These are phyloP conservation scores for Arrhopalites spinosus DNA, from an alignment of 2,888 invertebrate species.

Conservation along the genomic window DNA sequence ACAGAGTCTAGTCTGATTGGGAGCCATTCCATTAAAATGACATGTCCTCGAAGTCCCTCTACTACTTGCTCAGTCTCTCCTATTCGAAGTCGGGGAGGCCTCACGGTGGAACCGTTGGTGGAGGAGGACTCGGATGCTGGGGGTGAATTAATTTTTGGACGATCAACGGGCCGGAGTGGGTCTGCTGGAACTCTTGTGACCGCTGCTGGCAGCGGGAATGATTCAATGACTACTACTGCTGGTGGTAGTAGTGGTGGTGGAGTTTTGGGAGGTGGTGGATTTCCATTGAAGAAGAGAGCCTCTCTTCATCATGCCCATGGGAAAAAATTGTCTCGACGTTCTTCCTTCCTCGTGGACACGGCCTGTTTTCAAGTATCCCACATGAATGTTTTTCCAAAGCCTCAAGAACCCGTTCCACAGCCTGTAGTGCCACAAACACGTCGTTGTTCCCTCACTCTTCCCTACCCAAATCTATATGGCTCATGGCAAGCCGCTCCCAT, in stretches of 20 bases:
- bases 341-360: slow-evolving; percentile 49
- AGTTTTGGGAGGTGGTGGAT: slow-evolving; percentile 12
- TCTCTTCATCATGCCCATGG: slow-evolving; percentile 46
- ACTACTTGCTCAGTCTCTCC: slow-evolving; percentile 36
- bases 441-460: slow-evolving; percentile 56
- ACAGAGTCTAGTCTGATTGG: slow-evolving; percentile 9
- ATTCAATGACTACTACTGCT: slow-evolving; percentile 27
- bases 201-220: slow-evolving; percentile 30
- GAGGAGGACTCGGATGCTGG: slow-evolving; percentile 39
- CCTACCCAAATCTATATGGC: slow-evolving; percentile 57
- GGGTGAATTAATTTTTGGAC: slow-evolving; percentile 23
- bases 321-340: slow-evolving; percentile 38
- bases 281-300: slow-evolving; percentile 37
- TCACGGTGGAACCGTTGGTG: slow-evolving; percentile 39
- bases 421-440: slow-evolving; percentile 50
- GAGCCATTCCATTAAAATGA: not conserved
- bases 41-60: slow-evolving; percentile 13
- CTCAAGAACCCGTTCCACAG: slow-evolving; percentile 47
- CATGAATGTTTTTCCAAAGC: slow-evolving; percentile 45
- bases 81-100: slow-evolving; percentile 16
- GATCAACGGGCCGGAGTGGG: slow-evolving; percentile 43
- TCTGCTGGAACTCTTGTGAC: slow-evolving; percentile 43
- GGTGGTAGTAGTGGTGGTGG: slow-evolving; percentile 7
- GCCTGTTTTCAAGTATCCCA: slow-evolving; percentile 38
- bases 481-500: slow-evolving; percentile 55